Evolutionary conservation across 2,888 invertebrate species (phyloP), one percentile per base, ranked within the genome.

Genomic region (Lamellibrachia satsuma): DNA sequence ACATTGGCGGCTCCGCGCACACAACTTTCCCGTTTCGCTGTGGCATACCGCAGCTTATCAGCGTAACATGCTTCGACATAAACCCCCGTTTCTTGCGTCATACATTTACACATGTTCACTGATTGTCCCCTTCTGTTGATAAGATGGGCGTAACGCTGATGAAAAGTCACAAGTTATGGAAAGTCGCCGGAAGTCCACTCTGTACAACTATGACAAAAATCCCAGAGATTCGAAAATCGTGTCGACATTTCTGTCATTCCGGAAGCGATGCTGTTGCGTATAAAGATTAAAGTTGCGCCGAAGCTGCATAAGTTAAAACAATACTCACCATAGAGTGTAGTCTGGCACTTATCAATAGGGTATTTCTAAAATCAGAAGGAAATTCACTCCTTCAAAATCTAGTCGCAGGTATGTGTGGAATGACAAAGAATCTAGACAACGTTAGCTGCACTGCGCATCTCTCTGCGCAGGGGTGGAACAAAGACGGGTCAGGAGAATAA

Each of bases 391-490:
- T 39, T 52, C 22, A 91, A 52, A 52, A 39, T 55, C 91, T 91
- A 55, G 52, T 52, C 52, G 52, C 91, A 52, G 91, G 91, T 91
- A 91, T 91, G 91, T 55, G 52, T 52, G 55, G 91, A 91, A 91
- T 91, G 91, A 91, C 52, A 91, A 91, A 91, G 91, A 91, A 52
- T 91, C 91, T 55, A 91, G 91, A 91, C 91, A 91, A 91, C 91
- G 91, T 55, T 55, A 52, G 52, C 52, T 15, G 91, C 55, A 91
- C 22, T 91, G 91, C 91, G 91, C 91, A 91, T 55, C 75, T 75
- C 75, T 75, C 75, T 75, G 75, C 75, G 75, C 75, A 75, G 75
- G 75, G 75, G 75, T 75, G 75, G 75, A 75, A 75, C 75, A 75
- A 75, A 75, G 75, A 75, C 75, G 75, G 75, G 75, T 75, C 75